Percentiles rank a stretch among this genome's conserved stretches.
Conservation (phyloP, 2,888 invertebrate genomes). For the Amphipyra berbera region DNA sequence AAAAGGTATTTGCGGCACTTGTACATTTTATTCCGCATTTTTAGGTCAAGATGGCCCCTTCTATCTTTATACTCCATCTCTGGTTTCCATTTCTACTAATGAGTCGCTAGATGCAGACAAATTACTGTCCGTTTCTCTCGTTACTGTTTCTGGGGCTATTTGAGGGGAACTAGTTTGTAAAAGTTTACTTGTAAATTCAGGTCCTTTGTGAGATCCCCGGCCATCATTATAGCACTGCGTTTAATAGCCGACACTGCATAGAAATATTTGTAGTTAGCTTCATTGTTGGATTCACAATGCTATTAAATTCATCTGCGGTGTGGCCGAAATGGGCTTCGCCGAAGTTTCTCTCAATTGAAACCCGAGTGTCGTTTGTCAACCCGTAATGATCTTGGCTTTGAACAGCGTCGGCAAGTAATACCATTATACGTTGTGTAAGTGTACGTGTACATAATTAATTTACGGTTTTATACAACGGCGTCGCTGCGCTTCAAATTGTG, state of each 20-base stretch:
- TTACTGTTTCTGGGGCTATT: constrained; percentile 42
- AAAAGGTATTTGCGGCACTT: constrained; percentile 8
- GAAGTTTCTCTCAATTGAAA: constrained; percentile 68
- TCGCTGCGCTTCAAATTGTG: constrained; percentile 22
- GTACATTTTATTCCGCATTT: constrained; percentile 29
- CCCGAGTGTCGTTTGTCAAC: constrained; percentile 68
- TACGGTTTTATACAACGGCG: constrained; percentile 49
- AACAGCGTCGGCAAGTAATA: constrained; percentile 57
- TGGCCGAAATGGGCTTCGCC: constrained; percentile 65
- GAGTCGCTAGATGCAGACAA: constrained; percentile 52
- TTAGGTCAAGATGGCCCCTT: constrained; percentile 45
- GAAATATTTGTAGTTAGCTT: constrained; percentile 53
- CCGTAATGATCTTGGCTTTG: constrained; percentile 64
- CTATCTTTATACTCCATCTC: constrained; percentile 26
- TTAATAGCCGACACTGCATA: constrained; percentile 37
- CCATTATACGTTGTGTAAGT: constrained; percentile 41
- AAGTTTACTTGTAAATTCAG: constrained; percentile 40
- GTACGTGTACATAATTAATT: constrained; percentile 57
- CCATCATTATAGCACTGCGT: constrained; percentile 39
- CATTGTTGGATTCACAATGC: constrained; percentile 66
- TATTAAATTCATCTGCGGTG: constrained; percentile 68
- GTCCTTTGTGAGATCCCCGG: constrained; percentile 25
- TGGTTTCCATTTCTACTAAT: constrained; percentile 50
- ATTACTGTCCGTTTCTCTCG: constrained; percentile 49
- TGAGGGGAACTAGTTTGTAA: constrained; percentile 39